phyloP scores from a whole-genome alignment of 35 echinoderm and acorn worm genomes.

The Patiria miniata region DNA sequence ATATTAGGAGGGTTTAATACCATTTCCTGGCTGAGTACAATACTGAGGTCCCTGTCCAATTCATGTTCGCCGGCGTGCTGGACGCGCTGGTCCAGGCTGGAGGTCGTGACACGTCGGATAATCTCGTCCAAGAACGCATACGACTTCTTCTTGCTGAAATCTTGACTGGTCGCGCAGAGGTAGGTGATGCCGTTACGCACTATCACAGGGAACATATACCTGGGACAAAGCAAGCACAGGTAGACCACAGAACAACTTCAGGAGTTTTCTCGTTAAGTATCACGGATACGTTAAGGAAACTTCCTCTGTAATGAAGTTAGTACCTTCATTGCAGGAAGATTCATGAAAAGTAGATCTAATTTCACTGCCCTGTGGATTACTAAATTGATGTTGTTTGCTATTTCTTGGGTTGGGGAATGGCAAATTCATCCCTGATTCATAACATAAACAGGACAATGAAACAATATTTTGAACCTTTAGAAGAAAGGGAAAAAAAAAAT shows the following conservation, averaged over 20 bases:
- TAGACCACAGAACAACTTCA: too few species aligned
- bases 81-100: constrained; percentile 63
- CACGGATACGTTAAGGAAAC: too few species aligned
- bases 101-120: constrained; percentile 45
- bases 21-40: constrained; percentile 88
- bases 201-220: constrained; percentile 86
- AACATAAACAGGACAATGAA: too few species aligned
- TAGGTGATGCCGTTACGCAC: constrained; percentile 82
- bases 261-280: too few species aligned
- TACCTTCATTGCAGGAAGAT: background rate
- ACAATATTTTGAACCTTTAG: too few species aligned
- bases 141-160: constrained; percentile 72
- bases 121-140: constrained; percentile 76
- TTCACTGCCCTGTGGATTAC: background rate
- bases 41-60: constrained; percentile 79
- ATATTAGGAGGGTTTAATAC: too few species aligned
- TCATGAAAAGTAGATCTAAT: background rate
- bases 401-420: too few species aligned
- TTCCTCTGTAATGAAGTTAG: too few species aligned
- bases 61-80: constrained; percentile 87
- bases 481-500: too few species aligned
- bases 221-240: background rate
- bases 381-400: too few species aligned
- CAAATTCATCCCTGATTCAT: too few species aligned
- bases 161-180: constrained; percentile 72